phyloP scores from a whole-genome alignment of 2,113 vertebrate genomes.

The Chunga burmeisteri region DNA sequence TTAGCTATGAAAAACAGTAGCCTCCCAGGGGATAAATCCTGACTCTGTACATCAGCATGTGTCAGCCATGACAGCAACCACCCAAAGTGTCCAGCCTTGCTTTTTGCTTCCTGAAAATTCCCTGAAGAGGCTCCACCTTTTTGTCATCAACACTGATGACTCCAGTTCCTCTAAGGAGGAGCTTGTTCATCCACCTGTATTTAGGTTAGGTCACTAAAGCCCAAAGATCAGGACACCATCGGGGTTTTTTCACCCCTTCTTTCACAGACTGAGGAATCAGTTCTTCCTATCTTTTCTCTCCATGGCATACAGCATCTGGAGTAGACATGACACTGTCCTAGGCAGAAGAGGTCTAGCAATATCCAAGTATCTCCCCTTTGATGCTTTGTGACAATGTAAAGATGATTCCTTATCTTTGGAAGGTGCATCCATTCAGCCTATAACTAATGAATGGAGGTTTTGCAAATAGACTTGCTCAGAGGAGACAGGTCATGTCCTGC shows the following conservation, averaged over 20 bases:
- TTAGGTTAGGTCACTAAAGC: not conserved
- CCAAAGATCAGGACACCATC: not conserved
- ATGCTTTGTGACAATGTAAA: not conserved
- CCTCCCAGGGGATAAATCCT: not conserved
- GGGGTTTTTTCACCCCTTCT: not conserved
- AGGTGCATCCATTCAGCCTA: not conserved
- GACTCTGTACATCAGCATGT: not conserved
- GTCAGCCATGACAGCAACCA: not conserved
- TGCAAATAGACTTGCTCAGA: not conserved
- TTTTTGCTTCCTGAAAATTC: not conserved
- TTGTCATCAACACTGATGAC: not conserved
- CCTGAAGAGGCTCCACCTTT: not conserved
- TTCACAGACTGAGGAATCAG: not conserved
- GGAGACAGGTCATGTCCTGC: not conserved
- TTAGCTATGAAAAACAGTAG: not conserved
- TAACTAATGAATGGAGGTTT: not conserved
- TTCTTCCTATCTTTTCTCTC: not conserved
- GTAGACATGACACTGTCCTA: not conserved
- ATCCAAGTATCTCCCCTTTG: not conserved
- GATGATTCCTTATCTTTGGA: not conserved
- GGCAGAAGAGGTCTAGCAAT: not conserved
- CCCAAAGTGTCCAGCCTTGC: not conserved
- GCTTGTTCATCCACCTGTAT: not conserved
- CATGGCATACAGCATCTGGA: not conserved
- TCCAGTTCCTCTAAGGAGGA: not conserved